Conservation (phyloP, 1,140 invertebrate species). For the Neotoxoptera formosana region DNA sequence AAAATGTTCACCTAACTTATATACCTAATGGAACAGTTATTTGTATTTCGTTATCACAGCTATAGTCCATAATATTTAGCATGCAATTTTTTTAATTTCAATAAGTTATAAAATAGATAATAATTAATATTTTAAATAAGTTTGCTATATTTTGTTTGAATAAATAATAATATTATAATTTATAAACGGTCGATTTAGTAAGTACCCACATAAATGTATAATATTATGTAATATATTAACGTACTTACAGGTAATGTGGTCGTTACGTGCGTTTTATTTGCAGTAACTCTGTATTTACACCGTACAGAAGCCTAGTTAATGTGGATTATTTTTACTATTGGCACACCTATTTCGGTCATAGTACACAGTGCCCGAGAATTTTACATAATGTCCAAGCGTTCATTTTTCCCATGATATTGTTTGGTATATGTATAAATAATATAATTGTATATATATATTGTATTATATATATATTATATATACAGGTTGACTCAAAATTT, state of each 20-base stretch:
- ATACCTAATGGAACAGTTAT: no score
- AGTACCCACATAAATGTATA: background rate
- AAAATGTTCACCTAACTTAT: background rate
- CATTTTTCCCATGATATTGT: background rate
- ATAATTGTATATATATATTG: no score
- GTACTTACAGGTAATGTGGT: background rate
- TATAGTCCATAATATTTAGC: background rate
- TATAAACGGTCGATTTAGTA: background rate
- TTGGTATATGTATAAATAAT: background rate
- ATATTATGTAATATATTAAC: background rate
- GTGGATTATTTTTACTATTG: slow-evolving; percentile 18
- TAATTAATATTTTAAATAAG: background rate
- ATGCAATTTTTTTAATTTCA: no score
- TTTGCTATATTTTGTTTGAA: background rate
- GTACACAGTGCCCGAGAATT: background rate
- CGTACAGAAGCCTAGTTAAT: background rate
- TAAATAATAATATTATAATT: background rate
- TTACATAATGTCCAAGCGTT: background rate
- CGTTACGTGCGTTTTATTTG: background rate
- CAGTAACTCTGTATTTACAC: background rate
- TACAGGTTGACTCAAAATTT: no score
- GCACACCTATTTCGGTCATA: background rate
- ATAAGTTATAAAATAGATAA: no score
- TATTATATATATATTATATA: no score
- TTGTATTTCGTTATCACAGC: background rate